Percentiles rank a stretch among this genome's conserved stretches.
Evolutionary conservation across 2,113 vertebrate genomes (phyloP).

Genomic region (Enhydra lutris): DNA sequence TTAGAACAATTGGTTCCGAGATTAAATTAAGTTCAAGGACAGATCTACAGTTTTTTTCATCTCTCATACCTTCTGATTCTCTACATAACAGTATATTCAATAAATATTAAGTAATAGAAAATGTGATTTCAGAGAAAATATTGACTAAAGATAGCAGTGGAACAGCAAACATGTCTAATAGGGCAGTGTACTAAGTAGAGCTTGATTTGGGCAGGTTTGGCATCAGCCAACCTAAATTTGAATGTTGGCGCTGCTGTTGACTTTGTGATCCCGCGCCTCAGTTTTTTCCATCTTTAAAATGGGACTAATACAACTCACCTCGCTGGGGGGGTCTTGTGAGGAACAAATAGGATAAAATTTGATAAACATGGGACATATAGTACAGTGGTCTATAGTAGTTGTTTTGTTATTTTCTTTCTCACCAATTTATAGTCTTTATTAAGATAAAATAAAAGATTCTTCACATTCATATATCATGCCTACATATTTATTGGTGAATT

Average conservation of each 20-base stretch:
- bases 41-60: neutral
- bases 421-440: neutral
- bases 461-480: neutral
- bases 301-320: neutral
- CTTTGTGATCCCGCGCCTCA: neutral
- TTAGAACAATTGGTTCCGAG: constrained; percentile 42
- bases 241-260: neutral
- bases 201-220: neutral
- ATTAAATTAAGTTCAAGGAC: constrained; percentile 47
- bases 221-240: neutral
- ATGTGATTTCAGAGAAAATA: constrained; percentile 16
- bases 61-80: neutral
- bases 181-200: neutral
- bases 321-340: neutral
- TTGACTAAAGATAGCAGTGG: neutral
- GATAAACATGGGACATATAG: neutral
- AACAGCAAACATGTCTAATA: neutral
- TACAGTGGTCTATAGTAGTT: neutral
- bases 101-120: constrained; percentile 16
- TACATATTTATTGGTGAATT: neutral
- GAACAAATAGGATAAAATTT: neutral
- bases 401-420: neutral
- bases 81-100: neutral
- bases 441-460: neutral
- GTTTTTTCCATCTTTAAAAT: neutral